Base-by-base conservation (phyloP, 2,797 vertebrate species). In the Distichodus sexfasciatus region DNA sequence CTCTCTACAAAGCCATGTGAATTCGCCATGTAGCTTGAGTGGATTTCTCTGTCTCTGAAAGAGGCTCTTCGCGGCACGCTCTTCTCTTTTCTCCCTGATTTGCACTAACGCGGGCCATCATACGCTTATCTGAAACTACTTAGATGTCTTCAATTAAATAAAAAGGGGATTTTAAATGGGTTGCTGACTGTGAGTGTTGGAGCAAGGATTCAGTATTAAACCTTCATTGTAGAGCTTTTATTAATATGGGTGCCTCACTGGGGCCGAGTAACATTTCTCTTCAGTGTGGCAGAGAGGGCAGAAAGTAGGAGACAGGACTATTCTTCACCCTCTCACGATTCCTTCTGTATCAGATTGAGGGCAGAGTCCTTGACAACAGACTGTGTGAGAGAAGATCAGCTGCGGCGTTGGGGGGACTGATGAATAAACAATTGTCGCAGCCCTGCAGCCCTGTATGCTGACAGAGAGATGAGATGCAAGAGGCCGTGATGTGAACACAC, bases 371-470 rank as follows among this genome's bases (percentile, higher is more conserved):
- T 72, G 71, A 69, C 71, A 76, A 74, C 60, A 65, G 59, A 67
- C 70, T 55, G 63, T 28, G 58, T 72, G 50, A 63, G 51, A 57
- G 66, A 46, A 58, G 58, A 69, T 74, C 62, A 75, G 68, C 72
- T 59, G 55, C 72, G 26, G 36, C 50, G 35, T 46, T 17, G 60
- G 38, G 46, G 50, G 64, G 58, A 62, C 62, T 77, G 72, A 80
- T 80, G 66, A 66, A 80, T 77, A 70, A 79, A 79, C 73, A 76
- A 71, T 47, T 35, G 38, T 68, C 44, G 35, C 40, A 66, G 61
- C 63, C 71, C 51, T 35, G 60, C 60, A 72, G 75, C 68, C 58
- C 72, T 63, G 36, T 44, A 57, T 54, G 47, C 76, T 72, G 64
- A 72, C 66, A 75, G 53, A 63, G 17, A 36, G 48, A 63, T 14